Evolutionary conservation across 2,888 invertebrate species (phyloP).

Genomic region (Euzophera pinguis): DNA sequence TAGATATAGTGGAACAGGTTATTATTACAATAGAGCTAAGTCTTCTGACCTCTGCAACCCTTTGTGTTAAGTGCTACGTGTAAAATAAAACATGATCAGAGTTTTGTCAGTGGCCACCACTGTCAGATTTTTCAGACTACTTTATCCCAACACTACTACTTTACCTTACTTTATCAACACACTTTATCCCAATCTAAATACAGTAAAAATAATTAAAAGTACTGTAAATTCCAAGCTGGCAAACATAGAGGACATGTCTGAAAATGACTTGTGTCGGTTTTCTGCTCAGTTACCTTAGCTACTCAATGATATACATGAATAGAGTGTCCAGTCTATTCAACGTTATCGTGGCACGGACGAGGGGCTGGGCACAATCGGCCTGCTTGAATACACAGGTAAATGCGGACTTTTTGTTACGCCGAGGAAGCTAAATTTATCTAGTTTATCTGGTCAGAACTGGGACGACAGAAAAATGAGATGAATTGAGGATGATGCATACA

Average conservation of each 20-base stretch:
- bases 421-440: slow-evolving; percentile 27
- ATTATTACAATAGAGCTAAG: too few relatives aligned
- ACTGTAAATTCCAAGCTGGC: not conserved
- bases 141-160: too few relatives aligned
- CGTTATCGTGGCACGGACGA: slow-evolving; percentile 54
- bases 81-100: too few relatives aligned
- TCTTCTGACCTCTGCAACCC: too few relatives aligned
- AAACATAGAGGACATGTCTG: not conserved
- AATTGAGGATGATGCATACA: too few relatives aligned
- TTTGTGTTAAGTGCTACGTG: too few relatives aligned
- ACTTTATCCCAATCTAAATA: not conserved
- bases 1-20: too few relatives aligned
- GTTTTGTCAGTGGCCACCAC: too few relatives aligned
- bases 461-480: not conserved
- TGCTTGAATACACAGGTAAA: slow-evolving; percentile 52
- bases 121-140: too few relatives aligned
- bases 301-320: slow-evolving; percentile 68
- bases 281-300: slow-evolving; percentile 51
- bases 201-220: not conserved
- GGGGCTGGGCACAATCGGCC: slow-evolving; percentile 54
- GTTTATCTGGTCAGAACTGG: not conserved
- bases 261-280: slow-evolving; percentile 37
- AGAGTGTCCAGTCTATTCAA: slow-evolving; percentile 71
- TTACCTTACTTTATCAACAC: too few relatives aligned
- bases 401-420: slow-evolving; percentile 17